Evolutionary conservation across 2,113 vertebrate species (phyloP).

Genomic region (Oryzias curvinotus): DNA sequence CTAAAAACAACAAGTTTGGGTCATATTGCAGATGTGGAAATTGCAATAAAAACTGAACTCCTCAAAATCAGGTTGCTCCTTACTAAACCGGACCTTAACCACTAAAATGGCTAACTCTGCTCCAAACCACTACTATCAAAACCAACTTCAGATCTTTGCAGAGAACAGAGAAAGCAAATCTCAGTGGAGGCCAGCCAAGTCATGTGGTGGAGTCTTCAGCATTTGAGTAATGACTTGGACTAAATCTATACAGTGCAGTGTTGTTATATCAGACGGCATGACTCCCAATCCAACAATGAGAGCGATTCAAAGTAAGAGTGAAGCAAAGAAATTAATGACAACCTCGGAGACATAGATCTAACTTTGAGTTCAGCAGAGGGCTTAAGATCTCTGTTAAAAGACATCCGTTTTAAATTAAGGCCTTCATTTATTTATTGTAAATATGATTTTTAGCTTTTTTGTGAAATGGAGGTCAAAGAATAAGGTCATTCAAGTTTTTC

Average conservation of each 20-base stretch:
- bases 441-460: no score
- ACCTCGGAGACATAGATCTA: conserved; percentile 25
- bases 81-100: conserved; percentile 34
- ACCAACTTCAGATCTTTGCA: conserved; percentile 40
- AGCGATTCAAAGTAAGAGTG: conserved; percentile 54
- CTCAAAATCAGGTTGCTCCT: conserved; percentile 34
- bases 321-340: conserved; percentile 51
- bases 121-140: conserved; percentile 53
- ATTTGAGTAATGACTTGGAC: conserved; percentile 54
- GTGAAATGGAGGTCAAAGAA: no score
- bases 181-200: conserved; percentile 49
- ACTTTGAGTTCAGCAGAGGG: conserved; percentile 24
- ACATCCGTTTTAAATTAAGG: no score
- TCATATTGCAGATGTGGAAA: conserved; percentile 15
- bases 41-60: conserved; percentile 31
- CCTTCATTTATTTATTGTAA: no score
- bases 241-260: conserved; percentile 63
- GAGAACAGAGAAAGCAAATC: conserved; percentile 42
- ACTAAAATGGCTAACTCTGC: conserved; percentile 26
- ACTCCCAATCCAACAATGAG: conserved; percentile 59
- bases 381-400: no score
- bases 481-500: no score
- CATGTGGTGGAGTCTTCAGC: conserved; percentile 59
- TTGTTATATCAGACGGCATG: conserved; percentile 48
- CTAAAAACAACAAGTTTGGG: conserved; percentile 17